Evolutionary conservation across 1,140 invertebrate genomes (phyloP), one percentile per base, ranked within the genome.

Genomic region (Phocides pigmalion): DNA sequence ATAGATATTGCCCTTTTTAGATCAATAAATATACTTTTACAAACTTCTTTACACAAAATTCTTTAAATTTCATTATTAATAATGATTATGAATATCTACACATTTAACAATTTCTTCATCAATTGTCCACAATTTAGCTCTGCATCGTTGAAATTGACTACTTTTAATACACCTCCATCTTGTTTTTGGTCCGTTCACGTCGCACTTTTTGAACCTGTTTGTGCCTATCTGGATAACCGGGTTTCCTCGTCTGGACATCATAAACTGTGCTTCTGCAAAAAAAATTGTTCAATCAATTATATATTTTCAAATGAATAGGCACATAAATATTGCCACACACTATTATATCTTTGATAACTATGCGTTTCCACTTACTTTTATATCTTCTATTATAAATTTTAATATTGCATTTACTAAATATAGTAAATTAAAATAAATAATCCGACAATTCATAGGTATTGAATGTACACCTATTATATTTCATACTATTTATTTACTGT

Each of bases 161-260:
- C 61, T 64, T 14, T 71, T 68, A 11, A 67, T 66, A 44, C 79
- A 81, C 0, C 58, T 44, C 79, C 79, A 81, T 11, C 66, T 54
- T 11, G 47, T 62, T 17, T 49, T 64, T 0, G 61, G 35, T 1
- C 62, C 70, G 22, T 42, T 67, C 6, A 19, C 46, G 20, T 39
- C 37, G 62, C 70, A 70, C 17, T 71, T 69, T 53, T 78, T 78
- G 19, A 76, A 83, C 3, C 81, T 70, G 22, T 77, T 68, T 1
- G 41, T 32, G 0, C 81, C 81, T 11, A 78, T 62, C 28, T 74
- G 65, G 46, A 83, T 80, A 12, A 80, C 76, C 2, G 73, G 79
- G 4, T 73, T 76, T 2, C 81, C 81, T 41, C 46, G 50, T 3
- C 47, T 53, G 0, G 81, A 79, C 16, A 37, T 62, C 22, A 64